phyloP scores from a whole-genome alignment of 2,113 vertebrate genomes.

The Prionailurus viverrinus region DNA sequence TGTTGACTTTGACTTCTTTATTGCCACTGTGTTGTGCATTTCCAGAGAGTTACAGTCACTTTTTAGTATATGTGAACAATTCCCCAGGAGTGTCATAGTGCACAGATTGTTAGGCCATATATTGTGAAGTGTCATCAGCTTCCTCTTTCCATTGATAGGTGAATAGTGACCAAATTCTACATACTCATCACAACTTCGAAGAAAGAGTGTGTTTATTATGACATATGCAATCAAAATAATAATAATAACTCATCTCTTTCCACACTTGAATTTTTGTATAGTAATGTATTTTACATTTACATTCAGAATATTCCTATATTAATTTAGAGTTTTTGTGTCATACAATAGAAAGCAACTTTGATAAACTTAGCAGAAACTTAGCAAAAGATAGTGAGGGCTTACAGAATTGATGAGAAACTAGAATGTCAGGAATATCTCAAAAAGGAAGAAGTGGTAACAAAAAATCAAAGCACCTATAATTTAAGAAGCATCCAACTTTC shows the following conservation, averaged over 20 bases:
- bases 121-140: neutral
- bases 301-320: neutral
- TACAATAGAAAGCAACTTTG: neutral
- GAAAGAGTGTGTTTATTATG: neutral
- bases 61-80: neutral
- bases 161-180: neutral
- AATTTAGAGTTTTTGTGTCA: neutral
- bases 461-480: neutral
- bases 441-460: neutral
- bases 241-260: neutral
- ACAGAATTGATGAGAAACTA: neutral
- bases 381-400: neutral
- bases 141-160: neutral
- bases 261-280: neutral
- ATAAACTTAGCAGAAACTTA: conserved; percentile 6
- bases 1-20: neutral
- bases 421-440: neutral
- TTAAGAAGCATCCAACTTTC: neutral
- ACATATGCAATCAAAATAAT: neutral
- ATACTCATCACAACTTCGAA: neutral
- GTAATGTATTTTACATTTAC: neutral
- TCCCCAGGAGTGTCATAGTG: neutral
- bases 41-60: neutral
- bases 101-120: neutral
- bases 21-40: neutral